Evolutionary conservation across 2,113 vertebrate genomes (phyloP), one percentile per base, ranked within the genome.

Genomic region (Lophochroa leadbeateri): DNA sequence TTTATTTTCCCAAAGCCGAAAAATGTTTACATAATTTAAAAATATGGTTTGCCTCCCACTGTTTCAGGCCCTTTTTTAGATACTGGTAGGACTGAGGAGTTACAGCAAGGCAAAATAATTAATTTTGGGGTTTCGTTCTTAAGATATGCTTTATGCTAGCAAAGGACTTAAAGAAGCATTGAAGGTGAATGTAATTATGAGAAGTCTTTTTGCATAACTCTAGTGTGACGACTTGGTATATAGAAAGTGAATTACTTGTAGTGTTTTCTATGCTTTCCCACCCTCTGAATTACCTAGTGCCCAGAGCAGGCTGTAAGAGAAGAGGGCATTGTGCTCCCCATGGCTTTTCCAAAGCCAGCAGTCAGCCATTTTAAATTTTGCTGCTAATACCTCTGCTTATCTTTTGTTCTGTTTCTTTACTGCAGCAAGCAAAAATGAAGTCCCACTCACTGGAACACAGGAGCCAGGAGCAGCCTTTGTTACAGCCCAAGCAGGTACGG

Each of bases 401-500:
- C n/a, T 86, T 60, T 50, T 90, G 28, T 79, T 93, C 60, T 90
- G 28, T 97, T 86, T 95, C 31, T 96, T 96, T 92, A 85, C 78
- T 96, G 43, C 92, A 97, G 94, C 97, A 99, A 98, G 98, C 99
- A 37, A 99, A 99, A 95, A 98, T 99, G 88, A 99, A 99, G 94
- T 96, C 98, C n/a, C 99, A 99, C 94, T 98, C 98, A 41, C 84
- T 99, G 83, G 99, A 99, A 69, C 98, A 99, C 82, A 98, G 99
- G 69, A 98, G 86, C 96, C 98, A 99, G 97, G 99, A 99, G 41
- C 96, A 99, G 44, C 97, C 98, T 72, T 97, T 98, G 82, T 97
- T 98, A 93, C 99, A 99, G 77, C 99, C 98, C 93, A 99, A 99
- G 98, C 99, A 99, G 99, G 99, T 99, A 98, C 0, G 6, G 29